Evolutionary conservation across 2,888 invertebrate species (phyloP), one percentile per base, ranked within the genome.

Genomic region (Drosophila macrospina): DNA sequence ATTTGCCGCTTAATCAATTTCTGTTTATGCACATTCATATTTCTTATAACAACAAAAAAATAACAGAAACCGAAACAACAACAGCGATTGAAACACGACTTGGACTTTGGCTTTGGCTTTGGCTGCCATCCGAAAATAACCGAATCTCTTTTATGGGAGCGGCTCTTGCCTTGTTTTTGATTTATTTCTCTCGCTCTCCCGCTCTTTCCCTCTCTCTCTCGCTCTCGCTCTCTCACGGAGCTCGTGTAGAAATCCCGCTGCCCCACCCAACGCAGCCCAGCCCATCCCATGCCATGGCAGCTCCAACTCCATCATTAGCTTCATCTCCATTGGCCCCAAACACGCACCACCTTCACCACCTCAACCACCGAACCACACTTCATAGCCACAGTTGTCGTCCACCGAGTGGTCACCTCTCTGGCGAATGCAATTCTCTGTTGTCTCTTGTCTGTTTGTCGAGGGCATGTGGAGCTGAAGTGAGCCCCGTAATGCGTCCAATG

Each of bases 1-100:
- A 88, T 88, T 88, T 86, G 81, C 71, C 69, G 84, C 74, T 79
- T 83, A 76, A 83, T 86, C 86, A 86, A 78, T 84, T 86, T 86
- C 55, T 66, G 80, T 66, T 79, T 82, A 79, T 80, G 85, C 84
- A 74, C 69, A 80, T 67, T 74, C 69, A 80, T 67, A 73, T 73
- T 55, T 28, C 15, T 50, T n/a, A 28, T 42, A 34, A 13, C 3
- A 42, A 42, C 15, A 32, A 20, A 34, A 10, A 15, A 2, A 13
- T 11, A 7, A 36, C 11, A 15, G 16, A 10, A 11, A 28, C 11
- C 11, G 20, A 20, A 20, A 20, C 20, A 20, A 2, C 20, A 20
- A 20, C 20, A 20, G 1, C 20, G 20, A 37, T 5, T n/a, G 36
- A 55, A 36, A 57, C 54, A 75, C 70, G 55, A 61, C 48, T 63